Evolutionary conservation across 2,113 vertebrate genomes (phyloP).

Genomic region (Rhipidura dahli): DNA sequence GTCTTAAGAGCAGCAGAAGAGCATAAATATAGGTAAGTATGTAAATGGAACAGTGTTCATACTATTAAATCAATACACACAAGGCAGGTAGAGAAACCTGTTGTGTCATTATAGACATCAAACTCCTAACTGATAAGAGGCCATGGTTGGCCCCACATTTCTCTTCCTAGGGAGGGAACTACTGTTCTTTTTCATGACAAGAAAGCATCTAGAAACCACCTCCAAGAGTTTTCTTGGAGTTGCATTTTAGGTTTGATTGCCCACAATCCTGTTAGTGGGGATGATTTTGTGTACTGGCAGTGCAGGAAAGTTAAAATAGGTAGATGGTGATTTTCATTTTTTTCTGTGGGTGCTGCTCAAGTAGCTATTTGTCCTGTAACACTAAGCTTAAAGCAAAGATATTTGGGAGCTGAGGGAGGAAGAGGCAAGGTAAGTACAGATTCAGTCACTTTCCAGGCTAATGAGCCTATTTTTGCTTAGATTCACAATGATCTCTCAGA

Average conservation of each 20-base stretch:
- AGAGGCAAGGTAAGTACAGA: neutral
- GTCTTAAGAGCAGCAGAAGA: constrained; percentile 13
- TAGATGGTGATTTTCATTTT: constrained; percentile 29
- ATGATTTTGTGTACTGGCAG: neutral
- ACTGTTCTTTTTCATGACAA: neutral
- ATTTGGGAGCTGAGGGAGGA: neutral
- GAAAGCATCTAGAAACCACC: neutral
- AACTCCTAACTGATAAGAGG: neutral
- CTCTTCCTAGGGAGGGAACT: neutral
- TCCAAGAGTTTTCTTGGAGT: neutral
- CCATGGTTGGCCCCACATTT: neutral
- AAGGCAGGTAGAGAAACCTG: neutral
- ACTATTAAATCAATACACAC: neutral
- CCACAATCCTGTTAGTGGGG: accelerated
- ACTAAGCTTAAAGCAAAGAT: neutral
- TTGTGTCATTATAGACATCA: neutral
- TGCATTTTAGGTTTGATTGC: neutral
- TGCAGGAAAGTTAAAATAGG: neutral
- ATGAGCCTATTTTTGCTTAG: neutral
- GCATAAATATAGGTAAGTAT: constrained; percentile 37
- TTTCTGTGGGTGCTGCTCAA: neutral
- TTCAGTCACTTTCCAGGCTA: neutral
- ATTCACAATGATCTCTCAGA: neutral
- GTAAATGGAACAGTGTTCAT: constrained; percentile 1
- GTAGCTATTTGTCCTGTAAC: neutral